Conservation (phyloP, 2,888 invertebrate species). For the Scaptomyza cyrtandrae region DNA sequence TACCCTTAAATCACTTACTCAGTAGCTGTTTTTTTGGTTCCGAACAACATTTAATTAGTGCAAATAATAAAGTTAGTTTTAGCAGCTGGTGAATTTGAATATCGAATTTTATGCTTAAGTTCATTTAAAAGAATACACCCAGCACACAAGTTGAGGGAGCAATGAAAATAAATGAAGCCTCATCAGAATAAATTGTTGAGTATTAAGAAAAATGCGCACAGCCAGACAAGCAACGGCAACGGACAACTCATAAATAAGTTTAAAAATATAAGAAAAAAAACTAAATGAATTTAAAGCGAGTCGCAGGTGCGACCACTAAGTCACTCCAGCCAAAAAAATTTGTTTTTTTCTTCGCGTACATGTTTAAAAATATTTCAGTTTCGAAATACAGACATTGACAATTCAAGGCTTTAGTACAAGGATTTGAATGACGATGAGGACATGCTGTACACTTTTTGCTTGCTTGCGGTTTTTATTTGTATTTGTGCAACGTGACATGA, state of each 20-base stretch:
- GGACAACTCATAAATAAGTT: slow-evolving; percentile 20
- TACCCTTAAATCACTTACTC: too few relatives aligned
- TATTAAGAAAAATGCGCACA: slow-evolving; percentile 74
- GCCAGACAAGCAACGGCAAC: slow-evolving; percentile 20
- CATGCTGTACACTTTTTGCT: slow-evolving; percentile 46
- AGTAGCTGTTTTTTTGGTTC: too few relatives aligned
- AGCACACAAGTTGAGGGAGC: slow-evolving; percentile 29
- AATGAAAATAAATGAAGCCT: slow-evolving; percentile 77
- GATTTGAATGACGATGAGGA: slow-evolving; percentile 22
- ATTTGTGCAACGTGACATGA: slow-evolving; percentile 73
- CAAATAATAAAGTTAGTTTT: slow-evolving; percentile 17
- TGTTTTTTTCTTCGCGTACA: slow-evolving; percentile 19
- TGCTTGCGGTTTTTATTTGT: slow-evolving; percentile 56
- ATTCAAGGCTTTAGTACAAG: slow-evolving; percentile 49
- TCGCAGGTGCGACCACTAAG: slow-evolving; percentile 65
- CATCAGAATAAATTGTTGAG: slow-evolving; percentile 78
- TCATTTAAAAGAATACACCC: slow-evolving; percentile 52
- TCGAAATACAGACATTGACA: slow-evolving; percentile 23
- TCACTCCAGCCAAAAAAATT: slow-evolving; percentile 58
- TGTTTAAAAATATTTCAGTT: slow-evolving; percentile 23
- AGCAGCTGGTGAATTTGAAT: slow-evolving; percentile 24
- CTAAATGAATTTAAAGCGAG: slow-evolving; percentile 64
- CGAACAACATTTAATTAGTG: slow-evolving; percentile 25
- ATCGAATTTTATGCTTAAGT: slow-evolving; percentile 44
- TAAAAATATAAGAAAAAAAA: slow-evolving; percentile 24